phyloP scores from a whole-genome alignment of 2,797 vertebrate species.

The Phoeniculus purpureus region DNA sequence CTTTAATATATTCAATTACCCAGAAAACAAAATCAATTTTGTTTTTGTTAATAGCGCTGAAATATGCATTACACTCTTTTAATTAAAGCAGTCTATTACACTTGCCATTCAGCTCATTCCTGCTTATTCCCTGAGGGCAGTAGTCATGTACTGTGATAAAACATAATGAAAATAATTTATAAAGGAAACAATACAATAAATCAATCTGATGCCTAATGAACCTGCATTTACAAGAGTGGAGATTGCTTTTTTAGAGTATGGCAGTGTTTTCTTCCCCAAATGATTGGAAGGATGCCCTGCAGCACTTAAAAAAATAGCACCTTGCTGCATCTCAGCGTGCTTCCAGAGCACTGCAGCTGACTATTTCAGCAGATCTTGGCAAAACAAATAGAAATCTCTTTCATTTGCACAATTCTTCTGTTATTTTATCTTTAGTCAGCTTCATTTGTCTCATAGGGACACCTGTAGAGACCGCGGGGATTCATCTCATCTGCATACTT shows the following conservation, averaged over 20 bases:
- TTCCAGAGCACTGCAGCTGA: slow-evolving; percentile 11
- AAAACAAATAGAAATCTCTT: slow-evolving; percentile 33
- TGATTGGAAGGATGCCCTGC: slow-evolving; percentile 45
- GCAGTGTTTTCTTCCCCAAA: slow-evolving; percentile 13
- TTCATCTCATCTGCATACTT: neutral
- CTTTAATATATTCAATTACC: slow-evolving; percentile 75
- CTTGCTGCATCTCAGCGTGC: neutral
- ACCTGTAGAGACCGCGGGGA: neutral
- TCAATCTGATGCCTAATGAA: slow-evolving; percentile 76
- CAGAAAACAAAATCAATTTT: slow-evolving; percentile 80
- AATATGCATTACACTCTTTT: slow-evolving; percentile 81
- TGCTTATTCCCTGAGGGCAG: slow-evolving; percentile 73
- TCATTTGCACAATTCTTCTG: neutral
- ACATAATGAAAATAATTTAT: slow-evolving; percentile 81
- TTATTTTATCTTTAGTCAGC: neutral
- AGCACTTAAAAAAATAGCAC: slow-evolving; percentile 8
- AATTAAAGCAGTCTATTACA: slow-evolving; percentile 82
- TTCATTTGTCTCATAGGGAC: neutral
- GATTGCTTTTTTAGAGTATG: neutral
- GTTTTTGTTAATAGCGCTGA: slow-evolving; percentile 76
- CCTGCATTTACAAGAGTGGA: slow-evolving; percentile 52
- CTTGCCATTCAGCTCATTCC: slow-evolving; percentile 75
- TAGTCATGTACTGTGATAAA: slow-evolving; percentile 77
- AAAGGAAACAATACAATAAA: slow-evolving; percentile 77
- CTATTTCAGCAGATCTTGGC: neutral